A percentile compares a stretch with the other conserved stretches of the same genome.
Evolutionary conservation across 37 sponge, comb jelly and placozoan genomes (phyloP).

Genomic region (Crambe crambe): DNA sequence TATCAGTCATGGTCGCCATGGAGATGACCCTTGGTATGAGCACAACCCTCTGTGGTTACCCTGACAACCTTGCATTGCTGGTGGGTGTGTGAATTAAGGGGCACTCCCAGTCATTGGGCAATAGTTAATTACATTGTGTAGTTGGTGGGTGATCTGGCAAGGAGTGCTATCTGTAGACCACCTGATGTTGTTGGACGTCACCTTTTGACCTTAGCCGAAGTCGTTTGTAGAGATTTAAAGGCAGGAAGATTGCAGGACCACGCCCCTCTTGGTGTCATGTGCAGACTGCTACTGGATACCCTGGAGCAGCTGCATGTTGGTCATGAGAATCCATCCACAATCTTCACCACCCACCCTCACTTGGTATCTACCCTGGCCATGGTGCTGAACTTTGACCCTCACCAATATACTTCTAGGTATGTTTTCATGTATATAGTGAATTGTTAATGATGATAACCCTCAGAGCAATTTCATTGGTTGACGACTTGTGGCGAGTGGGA

Average conservation of each 20-base stretch:
- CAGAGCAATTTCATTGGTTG: not conserved
- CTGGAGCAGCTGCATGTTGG: not conserved
- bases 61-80: not conserved
- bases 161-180: not conserved
- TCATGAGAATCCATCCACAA: not conserved
- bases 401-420: not conserved
- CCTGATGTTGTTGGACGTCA: not conserved
- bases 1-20: constrained; percentile 20
- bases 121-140: not conserved
- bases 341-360: not conserved
- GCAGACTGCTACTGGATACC: not conserved
- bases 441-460: too few species aligned
- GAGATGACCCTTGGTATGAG: constrained; percentile 8
- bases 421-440: too few species aligned
- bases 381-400: not conserved
- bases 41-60: not conserved
- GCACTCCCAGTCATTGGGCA: too few species aligned
- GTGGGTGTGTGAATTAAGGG: too few species aligned
- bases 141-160: not conserved
- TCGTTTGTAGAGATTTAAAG: not conserved
- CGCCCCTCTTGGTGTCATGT: not conserved
- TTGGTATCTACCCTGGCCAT: not conserved
- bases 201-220: not conserved
- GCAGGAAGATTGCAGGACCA: not conserved
- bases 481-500: not conserved